Percentiles rank a stretch among this genome's conserved stretches.
Evolutionary conservation across 2,113 vertebrate genomes (phyloP).

Genomic region (Stictonetta naevosa): DNA sequence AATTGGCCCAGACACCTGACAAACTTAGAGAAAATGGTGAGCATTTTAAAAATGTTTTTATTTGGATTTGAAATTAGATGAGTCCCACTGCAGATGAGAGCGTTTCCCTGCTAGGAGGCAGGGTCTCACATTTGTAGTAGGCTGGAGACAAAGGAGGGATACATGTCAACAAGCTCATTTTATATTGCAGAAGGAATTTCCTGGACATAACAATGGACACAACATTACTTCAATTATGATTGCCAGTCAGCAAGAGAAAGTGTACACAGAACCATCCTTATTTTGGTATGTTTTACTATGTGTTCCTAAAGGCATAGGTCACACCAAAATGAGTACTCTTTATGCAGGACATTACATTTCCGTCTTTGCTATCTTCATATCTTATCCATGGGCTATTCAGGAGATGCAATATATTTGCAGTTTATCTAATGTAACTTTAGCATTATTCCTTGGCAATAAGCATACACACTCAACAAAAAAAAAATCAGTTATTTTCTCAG

Average conservation of each 20-base stretch:
- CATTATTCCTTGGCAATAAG: not conserved
- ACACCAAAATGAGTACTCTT: not conserved
- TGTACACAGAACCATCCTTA: not conserved
- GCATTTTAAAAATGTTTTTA: constrained; percentile 34
- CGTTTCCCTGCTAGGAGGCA: not conserved
- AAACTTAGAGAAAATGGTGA: not conserved
- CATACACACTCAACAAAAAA: not conserved
- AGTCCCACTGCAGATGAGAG: not conserved
- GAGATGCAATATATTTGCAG: not conserved
- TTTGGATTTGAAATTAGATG: constrained; percentile 58
- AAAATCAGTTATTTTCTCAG: not conserved
- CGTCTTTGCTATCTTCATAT: not conserved
- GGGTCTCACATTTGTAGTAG: not conserved
- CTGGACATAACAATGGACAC: not conserved
- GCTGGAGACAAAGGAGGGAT: not conserved
- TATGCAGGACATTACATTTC: not conserved
- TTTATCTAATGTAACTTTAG: not conserved
- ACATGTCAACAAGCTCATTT: not conserved
- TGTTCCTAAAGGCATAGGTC: not conserved
- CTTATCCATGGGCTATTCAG: not conserved
- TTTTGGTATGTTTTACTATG: not conserved
- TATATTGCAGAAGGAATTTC: not conserved
- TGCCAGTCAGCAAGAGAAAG: not conserved
- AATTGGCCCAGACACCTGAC: not conserved
- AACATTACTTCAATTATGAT: not conserved